Conservation (phyloP, 2,113 vertebrate species). For the Tursiops truncatus region DNA sequence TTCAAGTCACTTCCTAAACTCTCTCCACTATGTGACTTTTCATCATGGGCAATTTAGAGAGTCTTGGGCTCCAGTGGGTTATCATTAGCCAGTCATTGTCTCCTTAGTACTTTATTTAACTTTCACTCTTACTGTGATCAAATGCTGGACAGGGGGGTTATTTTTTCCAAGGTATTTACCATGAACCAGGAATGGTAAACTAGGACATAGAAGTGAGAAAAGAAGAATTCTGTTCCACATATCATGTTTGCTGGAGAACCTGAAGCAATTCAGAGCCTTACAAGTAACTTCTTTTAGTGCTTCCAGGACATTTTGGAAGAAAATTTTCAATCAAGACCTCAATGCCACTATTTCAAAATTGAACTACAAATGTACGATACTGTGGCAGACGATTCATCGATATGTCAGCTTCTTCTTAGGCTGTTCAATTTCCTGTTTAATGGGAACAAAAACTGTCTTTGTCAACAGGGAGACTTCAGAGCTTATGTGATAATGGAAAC, state of each 20-base stretch:
- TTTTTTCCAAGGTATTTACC: neutral
- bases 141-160: neutral
- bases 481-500: conserved; percentile 54
- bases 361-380: neutral
- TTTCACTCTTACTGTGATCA: neutral
- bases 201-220: neutral
- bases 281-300: neutral
- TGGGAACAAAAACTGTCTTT: neutral
- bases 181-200: neutral
- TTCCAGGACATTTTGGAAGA: neutral
- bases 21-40: neutral
- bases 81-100: neutral
- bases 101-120: neutral
- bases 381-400: neutral
- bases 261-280: neutral
- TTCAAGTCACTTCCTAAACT: neutral
- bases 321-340: neutral
- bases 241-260: neutral
- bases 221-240: neutral
- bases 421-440: neutral
- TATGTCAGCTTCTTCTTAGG: neutral
- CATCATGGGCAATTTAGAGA: neutral
- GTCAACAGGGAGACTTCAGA: neutral
- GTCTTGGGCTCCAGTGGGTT: neutral
- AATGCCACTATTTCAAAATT: neutral